A percentile compares a stretch with the other conserved stretches of the same genome.
These are phyloP conservation scores for Himalopsyche kuldschensis DNA, from an alignment of 2,888 invertebrate species.

Conservation along the genomic window DNA sequence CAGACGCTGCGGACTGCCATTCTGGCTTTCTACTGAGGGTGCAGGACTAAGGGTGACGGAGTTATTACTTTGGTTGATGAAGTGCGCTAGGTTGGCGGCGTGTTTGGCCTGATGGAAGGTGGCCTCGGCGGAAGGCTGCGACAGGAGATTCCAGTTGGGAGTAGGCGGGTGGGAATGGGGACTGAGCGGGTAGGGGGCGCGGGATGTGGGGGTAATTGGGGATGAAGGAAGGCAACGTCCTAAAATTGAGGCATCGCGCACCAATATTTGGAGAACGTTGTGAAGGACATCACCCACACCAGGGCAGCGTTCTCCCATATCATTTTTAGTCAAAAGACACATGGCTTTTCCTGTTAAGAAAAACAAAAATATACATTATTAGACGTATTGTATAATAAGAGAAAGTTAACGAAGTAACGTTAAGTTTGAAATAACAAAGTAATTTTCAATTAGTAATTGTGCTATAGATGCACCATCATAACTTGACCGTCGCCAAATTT, in stretches of 20 bases:
- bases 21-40: conserved; percentile 84
- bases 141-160: conserved; percentile 68
- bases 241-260: conserved; percentile 77
- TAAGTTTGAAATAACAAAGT: too few relatives aligned
- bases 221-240: conserved; percentile 79
- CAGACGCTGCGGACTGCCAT: conserved; percentile 80
- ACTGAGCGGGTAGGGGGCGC: conserved; percentile 72
- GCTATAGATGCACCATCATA: too few relatives aligned
- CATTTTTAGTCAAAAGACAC: conserved; percentile 85
- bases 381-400: too few relatives aligned
- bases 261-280: conserved; percentile 87
- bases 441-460: too few relatives aligned
- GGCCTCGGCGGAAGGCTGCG: conserved; percentile 51
- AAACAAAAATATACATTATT: conserved; percentile 3
- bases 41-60: conserved; percentile 90
- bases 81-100: conserved; percentile 66
- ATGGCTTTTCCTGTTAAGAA: conserved; percentile 77
- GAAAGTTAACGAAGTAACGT: too few relatives aligned
- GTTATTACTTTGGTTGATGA: conserved; percentile 77
- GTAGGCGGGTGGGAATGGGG: conserved; percentile 82
- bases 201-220: conserved; percentile 81
- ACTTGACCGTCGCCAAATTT: too few relatives aligned
- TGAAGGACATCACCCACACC: conserved; percentile 92
- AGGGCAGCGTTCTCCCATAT: conserved; percentile 88
- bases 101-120: conserved; percentile 53